Percentiles rank a stretch among this genome's conserved stretches.
These are phyloP conservation scores for Patella pellucida DNA, from an alignment of 2,888 invertebrate genomes.

Conservation along the genomic window DNA sequence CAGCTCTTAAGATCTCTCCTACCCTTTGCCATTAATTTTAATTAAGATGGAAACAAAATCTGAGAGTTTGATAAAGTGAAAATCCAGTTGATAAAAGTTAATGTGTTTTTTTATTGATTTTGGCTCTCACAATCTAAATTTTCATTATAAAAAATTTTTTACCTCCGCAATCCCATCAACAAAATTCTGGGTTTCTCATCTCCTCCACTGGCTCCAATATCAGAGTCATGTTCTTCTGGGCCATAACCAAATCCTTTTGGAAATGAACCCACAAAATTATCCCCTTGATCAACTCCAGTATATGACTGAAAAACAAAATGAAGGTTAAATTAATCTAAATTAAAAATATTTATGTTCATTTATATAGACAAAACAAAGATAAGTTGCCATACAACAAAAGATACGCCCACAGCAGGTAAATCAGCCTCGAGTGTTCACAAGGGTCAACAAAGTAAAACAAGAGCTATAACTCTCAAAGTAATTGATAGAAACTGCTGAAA, in stretches of 20 bases:
- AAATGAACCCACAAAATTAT: conserved; percentile 78
- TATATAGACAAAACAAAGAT: too few species aligned
- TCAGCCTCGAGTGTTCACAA: too few species aligned
- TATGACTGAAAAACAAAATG: conserved; percentile 43
- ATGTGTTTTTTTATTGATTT: too few species aligned
- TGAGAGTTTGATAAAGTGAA: too few species aligned
- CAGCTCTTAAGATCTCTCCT: not conserved
- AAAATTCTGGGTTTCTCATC: conserved; percentile 93
- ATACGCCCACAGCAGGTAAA: too few species aligned
- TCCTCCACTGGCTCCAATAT: conserved; percentile 73
- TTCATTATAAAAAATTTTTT: conserved; percentile 25
- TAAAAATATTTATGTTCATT: too few species aligned
- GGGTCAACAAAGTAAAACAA: too few species aligned
- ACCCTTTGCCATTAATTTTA: not conserved
- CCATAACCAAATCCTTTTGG: conserved; percentile 92
- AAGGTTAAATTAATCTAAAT: too few species aligned
- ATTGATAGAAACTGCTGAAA: too few species aligned
- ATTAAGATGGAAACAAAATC: not conserved
- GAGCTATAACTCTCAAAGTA: too few species aligned
- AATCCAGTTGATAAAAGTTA: too few species aligned
- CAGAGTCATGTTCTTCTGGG: conserved; percentile 77
- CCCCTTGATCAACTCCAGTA: conserved; percentile 43
- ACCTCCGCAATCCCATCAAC: conserved; percentile 94
- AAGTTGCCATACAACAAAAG: too few species aligned
- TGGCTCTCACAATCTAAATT: not conserved